A percentile compares a stretch with the other conserved stretches of the same genome.
Conservation (phyloP, 64 coral and sea anemone genomes). For the Trachythela sp. region DNA sequence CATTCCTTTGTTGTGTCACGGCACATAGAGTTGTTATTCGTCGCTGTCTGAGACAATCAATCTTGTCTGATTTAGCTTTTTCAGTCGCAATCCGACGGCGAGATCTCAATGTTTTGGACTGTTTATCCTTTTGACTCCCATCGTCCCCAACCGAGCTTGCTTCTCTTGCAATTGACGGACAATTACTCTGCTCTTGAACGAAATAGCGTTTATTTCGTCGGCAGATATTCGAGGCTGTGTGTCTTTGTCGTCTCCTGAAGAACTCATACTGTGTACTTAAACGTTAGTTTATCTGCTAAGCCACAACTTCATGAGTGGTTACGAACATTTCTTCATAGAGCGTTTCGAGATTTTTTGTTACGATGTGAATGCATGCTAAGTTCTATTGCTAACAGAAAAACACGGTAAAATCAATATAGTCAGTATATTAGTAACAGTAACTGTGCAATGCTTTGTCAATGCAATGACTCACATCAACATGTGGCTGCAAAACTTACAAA, state of each 20-base stretch:
- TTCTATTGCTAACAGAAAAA: too few species aligned
- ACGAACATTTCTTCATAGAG: too few species aligned
- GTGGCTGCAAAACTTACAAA: too few species aligned
- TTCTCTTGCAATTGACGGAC: neutral
- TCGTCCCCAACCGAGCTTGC: neutral
- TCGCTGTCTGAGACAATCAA: constrained; percentile 20
- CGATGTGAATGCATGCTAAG: too few species aligned
- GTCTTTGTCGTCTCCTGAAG: neutral
- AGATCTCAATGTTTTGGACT: neutral
- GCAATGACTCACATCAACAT: too few species aligned
- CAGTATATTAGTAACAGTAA: too few species aligned
- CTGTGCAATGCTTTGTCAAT: too few species aligned
- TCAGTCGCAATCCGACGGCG: constrained; percentile 7
- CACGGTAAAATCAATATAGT: too few species aligned
- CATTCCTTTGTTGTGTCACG: constrained; percentile 17
- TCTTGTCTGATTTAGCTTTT: neutral
- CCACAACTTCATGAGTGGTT: too few species aligned
- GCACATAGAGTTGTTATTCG: constrained; percentile 2
- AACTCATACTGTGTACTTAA: neutral
- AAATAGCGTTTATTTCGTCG: neutral
- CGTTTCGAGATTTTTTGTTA: too few species aligned
- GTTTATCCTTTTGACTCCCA: neutral
- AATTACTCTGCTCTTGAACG: neutral
- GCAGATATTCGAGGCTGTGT: neutral
- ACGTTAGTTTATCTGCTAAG: too few species aligned